Conservation (phyloP, 2,888 invertebrate species). For the Endotricha flammealis region DNA sequence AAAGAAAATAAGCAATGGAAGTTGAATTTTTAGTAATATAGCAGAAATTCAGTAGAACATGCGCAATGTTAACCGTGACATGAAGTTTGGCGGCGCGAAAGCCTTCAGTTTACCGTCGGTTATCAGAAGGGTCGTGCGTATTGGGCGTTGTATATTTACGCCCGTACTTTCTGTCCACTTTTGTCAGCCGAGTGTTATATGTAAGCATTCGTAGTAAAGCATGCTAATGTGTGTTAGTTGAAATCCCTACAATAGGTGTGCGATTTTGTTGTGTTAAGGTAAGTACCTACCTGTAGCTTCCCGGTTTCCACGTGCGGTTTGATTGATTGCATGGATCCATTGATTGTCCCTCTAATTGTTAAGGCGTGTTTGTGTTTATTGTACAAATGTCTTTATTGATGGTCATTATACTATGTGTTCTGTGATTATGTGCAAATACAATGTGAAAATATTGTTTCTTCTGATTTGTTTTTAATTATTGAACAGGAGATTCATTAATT, state of each 20-base stretch:
- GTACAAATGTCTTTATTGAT: too few relatives aligned
- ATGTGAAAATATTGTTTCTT: too few relatives aligned
- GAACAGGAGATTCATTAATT: too few relatives aligned
- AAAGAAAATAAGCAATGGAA: too few relatives aligned
- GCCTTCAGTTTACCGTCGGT: conserved; percentile 50
- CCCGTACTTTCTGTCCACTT: conserved; percentile 44
- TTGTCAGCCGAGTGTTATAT: conserved; percentile 60
- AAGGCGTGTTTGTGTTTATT: conserved; percentile 3
- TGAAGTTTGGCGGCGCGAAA: conserved; percentile 27
- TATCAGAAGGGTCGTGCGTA: conserved; percentile 40
- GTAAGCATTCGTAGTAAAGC: conserved; percentile 70
- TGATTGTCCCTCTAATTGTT: conserved; percentile 1
- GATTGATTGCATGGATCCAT: conserved; percentile 14
- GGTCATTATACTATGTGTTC: too few relatives aligned
- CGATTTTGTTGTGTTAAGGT: conserved; percentile 51
- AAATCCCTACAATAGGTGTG: conserved; percentile 54
- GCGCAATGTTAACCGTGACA: conserved; percentile 41
- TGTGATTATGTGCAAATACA: too few relatives aligned
- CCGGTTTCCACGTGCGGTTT: conserved; percentile 19
- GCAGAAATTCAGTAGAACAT: conserved; percentile 22
- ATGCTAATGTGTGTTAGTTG: conserved; percentile 62
- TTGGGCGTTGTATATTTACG: conserved; percentile 27
- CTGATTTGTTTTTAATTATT: too few relatives aligned
- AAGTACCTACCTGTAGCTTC: conserved; percentile 58
- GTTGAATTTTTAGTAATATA: too few relatives aligned